Evolutionary conservation across 1,140 invertebrate species (phyloP), one percentile per base, ranked within the genome.

Genomic region (Protaetia brevitarsis): DNA sequence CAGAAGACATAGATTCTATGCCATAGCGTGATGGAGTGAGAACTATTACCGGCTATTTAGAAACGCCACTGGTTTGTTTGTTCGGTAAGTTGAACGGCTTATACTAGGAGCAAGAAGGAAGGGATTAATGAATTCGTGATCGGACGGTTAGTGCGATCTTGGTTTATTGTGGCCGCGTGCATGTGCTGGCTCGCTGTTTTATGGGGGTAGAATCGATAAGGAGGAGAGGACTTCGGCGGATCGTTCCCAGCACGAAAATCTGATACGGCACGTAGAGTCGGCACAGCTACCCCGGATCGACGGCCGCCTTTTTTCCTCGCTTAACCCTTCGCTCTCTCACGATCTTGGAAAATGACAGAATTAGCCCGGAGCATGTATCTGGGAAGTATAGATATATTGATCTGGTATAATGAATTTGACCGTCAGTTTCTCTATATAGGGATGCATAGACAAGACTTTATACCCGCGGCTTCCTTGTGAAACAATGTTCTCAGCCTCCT

Each of bases 241-340:
- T 61, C 66, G 66, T 70, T 70, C 69, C 68, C 69, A 68, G 69
- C 69, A 70, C 69, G 69, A 68, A 70, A 31, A 70, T 70, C 69
- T 63, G 69, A 70, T 70, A 70, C 64, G 41, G 19, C 41, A 51
- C 41, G 41, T 51, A 51, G 13, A n/a, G n/a, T n/a, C n/a, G 45
- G 36, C 21, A 60, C 23, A 58, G 37, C 51, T 66, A 67, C 68
- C 63, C 65, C n/a, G 57, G 23, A n/a, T 28, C 16, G 57, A n/a
- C 26, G 26, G 19, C 6, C 13, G 21, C 7, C 11, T 59, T 59
- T 29, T 59, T 29, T 29, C 6, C 41, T 51, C n/a, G 26, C 30
- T 59, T 59, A 29, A 59, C 57, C 57, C 57, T 29, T 27, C 26
- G 26, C 16, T 51, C 57, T 26, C 26, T 59, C 26, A 29, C 57